Percentiles rank a stretch among this genome's conserved stretches.
Evolutionary conservation across 1,140 invertebrate species (phyloP).

Genomic region (Sycophaga agraensis): DNA sequence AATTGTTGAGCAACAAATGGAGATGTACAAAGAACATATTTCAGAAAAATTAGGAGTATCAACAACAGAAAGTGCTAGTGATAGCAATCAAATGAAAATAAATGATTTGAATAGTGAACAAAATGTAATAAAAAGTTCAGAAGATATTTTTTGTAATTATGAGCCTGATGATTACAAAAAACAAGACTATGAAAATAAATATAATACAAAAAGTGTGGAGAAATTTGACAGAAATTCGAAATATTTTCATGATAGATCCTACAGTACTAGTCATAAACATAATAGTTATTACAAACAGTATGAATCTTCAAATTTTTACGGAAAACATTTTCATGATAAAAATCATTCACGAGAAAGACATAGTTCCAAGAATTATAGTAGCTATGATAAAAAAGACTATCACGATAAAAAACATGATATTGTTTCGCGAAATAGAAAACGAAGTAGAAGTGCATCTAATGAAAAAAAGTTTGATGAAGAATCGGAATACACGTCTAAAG

Average conservation of each 20-base stretch:
- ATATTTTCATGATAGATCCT: neutral
- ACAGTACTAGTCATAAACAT: neutral
- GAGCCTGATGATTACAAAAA: neutral
- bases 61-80: neutral
- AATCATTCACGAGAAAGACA: neutral
- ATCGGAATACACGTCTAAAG: constrained; percentile 7
- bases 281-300: neutral
- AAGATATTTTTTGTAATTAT: neutral
- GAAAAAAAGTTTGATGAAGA: constrained; percentile 27
- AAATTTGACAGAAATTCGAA: neutral
- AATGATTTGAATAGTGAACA: neutral
- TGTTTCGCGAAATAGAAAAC: neutral
- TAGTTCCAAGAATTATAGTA: neutral
- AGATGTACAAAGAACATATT: constrained; percentile 46
- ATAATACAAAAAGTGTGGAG: neutral
- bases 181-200: neutral
- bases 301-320: constrained; percentile 1
- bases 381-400: constrained; percentile 1
- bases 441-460: constrained; percentile 7
- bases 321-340: constrained; percentile 1
- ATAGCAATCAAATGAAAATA: neutral
- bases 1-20: constrained; percentile 66
- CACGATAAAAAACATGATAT: neutral
- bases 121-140: neutral
- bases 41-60: constrained; percentile 26